Conservation (phyloP, 2,888 invertebrate genomes). For the Pristionchus exspectatus region DNA sequence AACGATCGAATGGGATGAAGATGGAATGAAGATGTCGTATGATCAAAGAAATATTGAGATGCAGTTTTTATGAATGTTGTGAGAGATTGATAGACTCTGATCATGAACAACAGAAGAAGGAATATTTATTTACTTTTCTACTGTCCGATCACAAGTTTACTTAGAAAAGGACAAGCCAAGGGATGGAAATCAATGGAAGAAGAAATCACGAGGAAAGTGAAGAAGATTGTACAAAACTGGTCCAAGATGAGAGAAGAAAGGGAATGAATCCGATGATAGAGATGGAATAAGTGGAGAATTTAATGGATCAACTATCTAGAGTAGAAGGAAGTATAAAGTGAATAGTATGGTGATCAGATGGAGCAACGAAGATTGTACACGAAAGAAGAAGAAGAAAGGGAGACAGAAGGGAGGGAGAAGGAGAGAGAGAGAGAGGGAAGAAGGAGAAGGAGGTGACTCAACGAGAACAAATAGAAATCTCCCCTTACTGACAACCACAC, state of each 20-base stretch:
- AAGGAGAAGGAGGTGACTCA: constrained; percentile 31
- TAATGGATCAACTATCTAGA: not conserved
- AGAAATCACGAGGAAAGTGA: constrained; percentile 26
- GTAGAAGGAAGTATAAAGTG: not conserved
- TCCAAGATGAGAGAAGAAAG: not conserved
- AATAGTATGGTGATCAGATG: not conserved
- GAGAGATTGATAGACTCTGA: not conserved
- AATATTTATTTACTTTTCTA: not conserved
- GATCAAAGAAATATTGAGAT: not conserved
- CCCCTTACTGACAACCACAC: not conserved
- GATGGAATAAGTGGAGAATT: not conserved
- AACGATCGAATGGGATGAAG: not conserved
- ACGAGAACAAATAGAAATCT: constrained; percentile 50
- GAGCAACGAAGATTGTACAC: constrained; percentile 12
- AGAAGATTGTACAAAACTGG: constrained; percentile 32
- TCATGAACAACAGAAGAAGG: not conserved
- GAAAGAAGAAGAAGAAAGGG: constrained; percentile 41
- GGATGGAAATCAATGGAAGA: not conserved
- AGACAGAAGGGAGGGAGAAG: not conserved
- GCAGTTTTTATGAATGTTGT: not conserved
- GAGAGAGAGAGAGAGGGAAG: not conserved
- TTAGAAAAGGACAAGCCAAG: constrained; percentile 4
- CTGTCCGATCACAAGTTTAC: not conserved
- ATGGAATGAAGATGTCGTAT: not conserved
- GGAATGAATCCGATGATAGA: not conserved